Evolutionary conservation across 1,140 invertebrate species (phyloP), one percentile per base, ranked within the genome.

Genomic region (Drosophila teissieri): DNA sequence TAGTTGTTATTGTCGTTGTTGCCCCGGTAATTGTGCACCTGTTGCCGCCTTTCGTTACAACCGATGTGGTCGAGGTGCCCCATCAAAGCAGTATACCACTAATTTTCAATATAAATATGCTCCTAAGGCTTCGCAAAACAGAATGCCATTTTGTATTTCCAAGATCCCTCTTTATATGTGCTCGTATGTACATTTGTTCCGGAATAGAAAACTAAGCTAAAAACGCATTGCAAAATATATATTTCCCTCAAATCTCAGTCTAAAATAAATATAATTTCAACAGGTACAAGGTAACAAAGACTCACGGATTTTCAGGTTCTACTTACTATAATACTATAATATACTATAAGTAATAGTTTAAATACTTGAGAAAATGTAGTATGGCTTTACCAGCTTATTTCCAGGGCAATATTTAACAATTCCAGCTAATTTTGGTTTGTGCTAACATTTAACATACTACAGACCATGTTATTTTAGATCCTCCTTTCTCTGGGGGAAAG

Each of bases 11-110:
- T 27, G 58, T 64, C 55, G 56, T 62, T 72, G 51, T 12, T 42
- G 55, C 54, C 57, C 39, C 27, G 72, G 55, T 88, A 88, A 88
- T 89, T 88, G 85, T 63, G 61, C 84, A 88, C 84, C 84, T 88
- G 84, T 88, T 89, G 84, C 84, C 84, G 85, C 62, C 68, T 85
- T 77, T 84, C 73, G 60, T 58, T 37, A n/a, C 36, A 46, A 8
- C n/a, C 15, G 36, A 42, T 19, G 65, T 31, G 22, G 46, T 63
- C 36, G 44, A 60, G 53, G 58, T 36, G n/a, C 51, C 55, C 44
- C 53, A 44, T 11, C 36, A 27, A 36, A 40, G 7, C 34, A 40
- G 40, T 17, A 46, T 42, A 39, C 22, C 53, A 53, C 61, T 65
- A 60, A n/a, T 14, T 39, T 39, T 39, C 0, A 3, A 14, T 39